Base-by-base conservation (phyloP, 2,888 invertebrate genomes). In the Callinectes sapidus region DNA sequence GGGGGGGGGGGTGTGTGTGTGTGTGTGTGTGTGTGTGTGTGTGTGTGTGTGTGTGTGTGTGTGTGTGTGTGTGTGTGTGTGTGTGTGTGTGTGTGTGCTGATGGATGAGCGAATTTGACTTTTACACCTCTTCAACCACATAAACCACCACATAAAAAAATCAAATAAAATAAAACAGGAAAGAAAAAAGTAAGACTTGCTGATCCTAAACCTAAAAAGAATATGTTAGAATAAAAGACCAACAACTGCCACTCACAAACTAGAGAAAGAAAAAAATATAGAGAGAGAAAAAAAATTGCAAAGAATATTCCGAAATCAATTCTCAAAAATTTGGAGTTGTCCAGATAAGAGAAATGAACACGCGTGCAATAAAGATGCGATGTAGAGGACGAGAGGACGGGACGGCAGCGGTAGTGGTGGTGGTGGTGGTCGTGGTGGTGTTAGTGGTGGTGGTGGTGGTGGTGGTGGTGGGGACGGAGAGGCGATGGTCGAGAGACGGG, bases 291-390 rank as follows among this genome's bases (percentile, higher is more conserved):
- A 16, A 81, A 71, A 71, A 13, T 13, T 81, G 48, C 81, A 81
- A 81, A 81, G 81, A 81, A 35, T 81, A 35, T 81, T 81, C 81
- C 35, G 16, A 32, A 81, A 35, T 81, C 81, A 35, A 35, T 32
- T 35, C 35, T 81, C 32, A 81, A 81, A 81, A 81, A 81, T 81
- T 32, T 35, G 81, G 81, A 81, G 81, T 81, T 81, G 81, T 81
- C 35, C 35, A 32, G 81, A 81, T 81, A 81, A 81, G 81, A 35
- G 81, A 32, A 35, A 81, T 81, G 81, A 32, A 81, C 32, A 32
- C 18, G 81, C 81, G 16, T 81, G 81, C 81, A 35, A 77, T 28
- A 77, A n/a, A 77, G 71, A 77, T 77, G 28, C 28, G n/a, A 81
- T 81, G 35, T 35, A 81, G 35, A 81, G 35, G 81, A 35, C 32